A percentile compares a stretch with the other conserved stretches of the same genome.
These are phyloP conservation scores for Vanessa cardui DNA, from an alignment of 2,888 invertebrate species.

Conservation along the genomic window DNA sequence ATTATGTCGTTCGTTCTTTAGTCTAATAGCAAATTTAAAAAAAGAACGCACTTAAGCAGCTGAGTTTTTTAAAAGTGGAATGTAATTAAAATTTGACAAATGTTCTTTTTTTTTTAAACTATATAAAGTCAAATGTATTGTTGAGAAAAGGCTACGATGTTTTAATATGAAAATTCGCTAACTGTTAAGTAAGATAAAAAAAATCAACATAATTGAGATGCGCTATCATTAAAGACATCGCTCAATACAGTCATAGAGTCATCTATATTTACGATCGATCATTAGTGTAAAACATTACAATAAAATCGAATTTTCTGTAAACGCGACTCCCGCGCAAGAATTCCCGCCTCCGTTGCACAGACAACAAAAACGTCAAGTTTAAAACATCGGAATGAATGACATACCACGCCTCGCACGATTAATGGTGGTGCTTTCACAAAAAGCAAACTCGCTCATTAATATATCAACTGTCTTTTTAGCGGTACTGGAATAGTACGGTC, in stretches of 20 bases:
- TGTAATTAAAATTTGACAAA: no score
- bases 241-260: background rate
- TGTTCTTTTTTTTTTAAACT: no score
- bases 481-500: constrained; percentile 63
- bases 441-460: constrained; percentile 81
- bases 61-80: no score
- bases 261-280: constrained; percentile 4
- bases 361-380: constrained; percentile 79
- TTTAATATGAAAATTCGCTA: no score
- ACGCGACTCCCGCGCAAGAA: constrained; percentile 52
- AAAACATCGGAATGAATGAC: constrained; percentile 83
- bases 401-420: constrained; percentile 81
- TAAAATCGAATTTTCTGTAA: constrained; percentile 23
- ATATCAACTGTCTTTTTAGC: constrained; percentile 82
- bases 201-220: background rate
- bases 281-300: constrained; percentile 7
- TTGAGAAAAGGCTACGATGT: no score
- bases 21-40: no score
- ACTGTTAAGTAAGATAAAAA: background rate
- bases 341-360: constrained; percentile 63
- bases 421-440: constrained; percentile 77
- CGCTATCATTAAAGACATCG: background rate
- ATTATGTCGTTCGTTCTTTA: no score
- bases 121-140: no score
- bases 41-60: no score